A percentile compares a stretch with the other conserved stretches of the same genome.
Conservation (phyloP, 1,140 invertebrate species). For the Bombus haemorrhoidalis region DNA sequence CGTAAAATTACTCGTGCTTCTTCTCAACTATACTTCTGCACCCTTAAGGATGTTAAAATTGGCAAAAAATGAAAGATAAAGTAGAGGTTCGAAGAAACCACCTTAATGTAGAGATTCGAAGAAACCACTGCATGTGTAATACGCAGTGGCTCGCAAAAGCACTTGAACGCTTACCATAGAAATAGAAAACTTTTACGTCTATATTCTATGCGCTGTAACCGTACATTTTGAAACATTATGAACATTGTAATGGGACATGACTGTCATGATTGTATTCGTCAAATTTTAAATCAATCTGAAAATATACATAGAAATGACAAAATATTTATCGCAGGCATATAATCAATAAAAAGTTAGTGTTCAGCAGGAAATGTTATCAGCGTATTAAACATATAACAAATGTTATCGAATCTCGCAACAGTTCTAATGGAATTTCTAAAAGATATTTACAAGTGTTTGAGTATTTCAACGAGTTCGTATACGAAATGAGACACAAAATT, state of each 20-base stretch:
- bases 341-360: too few relatives aligned
- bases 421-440: too few relatives aligned
- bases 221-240: neutral
- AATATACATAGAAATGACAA: neutral
- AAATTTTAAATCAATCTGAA: neutral
- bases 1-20: neutral
- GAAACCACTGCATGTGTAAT: too few relatives aligned
- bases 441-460: too few relatives aligned
- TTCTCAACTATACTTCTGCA: neutral
- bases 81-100: too few relatives aligned
- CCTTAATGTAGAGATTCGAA: too few relatives aligned
- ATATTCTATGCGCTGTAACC: neutral
- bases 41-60: neutral
- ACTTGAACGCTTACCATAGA: neutral
- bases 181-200: too few relatives aligned
- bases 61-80: neutral
- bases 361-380: too few relatives aligned
- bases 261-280: too few relatives aligned
- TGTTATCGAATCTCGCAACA: too few relatives aligned
- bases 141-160: neutral
- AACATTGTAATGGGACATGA: neutral
- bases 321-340: neutral
- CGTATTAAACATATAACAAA: too few relatives aligned
- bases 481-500: neutral
- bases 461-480: too few relatives aligned